phyloP scores from a whole-genome alignment of 2,797 vertebrate species.

The Myotis myotis region DNA sequence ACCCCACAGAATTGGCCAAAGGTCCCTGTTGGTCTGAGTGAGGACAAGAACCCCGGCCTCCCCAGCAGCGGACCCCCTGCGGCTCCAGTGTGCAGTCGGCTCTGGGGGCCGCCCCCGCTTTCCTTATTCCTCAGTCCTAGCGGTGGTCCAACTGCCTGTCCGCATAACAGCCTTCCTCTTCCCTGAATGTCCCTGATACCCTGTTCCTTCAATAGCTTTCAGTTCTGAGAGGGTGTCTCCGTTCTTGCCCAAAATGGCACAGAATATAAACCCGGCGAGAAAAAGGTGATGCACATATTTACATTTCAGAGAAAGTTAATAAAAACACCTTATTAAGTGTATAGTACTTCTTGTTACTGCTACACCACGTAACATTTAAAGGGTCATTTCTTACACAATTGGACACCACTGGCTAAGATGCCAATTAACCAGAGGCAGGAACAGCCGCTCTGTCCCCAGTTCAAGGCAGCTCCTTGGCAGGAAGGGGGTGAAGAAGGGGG shows the following conservation, averaged over 20 bases:
- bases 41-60: background rate
- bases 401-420: background rate
- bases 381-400: background rate
- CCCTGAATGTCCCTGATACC: too few relatives aligned
- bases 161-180: background rate
- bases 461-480: background rate
- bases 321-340: background rate
- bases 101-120: background rate
- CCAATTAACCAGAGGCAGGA: background rate
- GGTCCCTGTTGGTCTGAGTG: background rate
- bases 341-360: background rate
- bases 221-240: background rate
- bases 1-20: background rate
- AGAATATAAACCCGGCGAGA: background rate
- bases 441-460: background rate
- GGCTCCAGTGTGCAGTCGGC: fast-evolving
- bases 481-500: background rate
- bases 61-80: background rate
- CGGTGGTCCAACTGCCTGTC: background rate
- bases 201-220: background rate
- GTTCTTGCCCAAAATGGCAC: background rate
- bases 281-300: background rate
- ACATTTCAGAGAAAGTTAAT: background rate
- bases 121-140: background rate
- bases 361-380: background rate